Conservation (phyloP, 2,797 vertebrate species). For the Cichlasoma orientale region DNA sequence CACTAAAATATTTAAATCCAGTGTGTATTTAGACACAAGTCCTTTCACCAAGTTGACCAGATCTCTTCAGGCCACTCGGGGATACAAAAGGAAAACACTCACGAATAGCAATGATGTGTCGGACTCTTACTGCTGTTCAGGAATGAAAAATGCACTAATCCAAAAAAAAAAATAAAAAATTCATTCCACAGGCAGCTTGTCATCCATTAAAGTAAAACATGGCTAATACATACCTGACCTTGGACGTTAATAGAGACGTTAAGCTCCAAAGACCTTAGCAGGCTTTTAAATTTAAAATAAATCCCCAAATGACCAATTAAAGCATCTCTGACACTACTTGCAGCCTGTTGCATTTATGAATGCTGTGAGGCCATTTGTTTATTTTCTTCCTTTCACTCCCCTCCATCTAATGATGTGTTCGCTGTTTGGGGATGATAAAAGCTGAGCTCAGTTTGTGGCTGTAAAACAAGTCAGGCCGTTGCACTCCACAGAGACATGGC, state of each 20-base stretch:
- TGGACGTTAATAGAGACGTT: slow-evolving; percentile 22
- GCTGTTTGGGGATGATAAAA: slow-evolving; percentile 65
- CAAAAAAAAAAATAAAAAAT: slow-evolving; percentile 22
- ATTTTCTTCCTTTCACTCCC: slow-evolving; percentile 33
- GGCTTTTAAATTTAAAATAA: slow-evolving; percentile 36
- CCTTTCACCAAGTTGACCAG: slow-evolving; percentile 46
- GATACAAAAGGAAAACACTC: slow-evolving; percentile 8
- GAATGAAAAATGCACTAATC: slow-evolving; percentile 33
- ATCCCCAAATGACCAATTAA: slow-evolving; percentile 69
- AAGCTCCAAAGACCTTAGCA: slow-evolving; percentile 10
- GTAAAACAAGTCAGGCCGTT: slow-evolving; percentile 60
- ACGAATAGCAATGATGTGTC: slow-evolving; percentile 14
- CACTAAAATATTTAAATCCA: slow-evolving; percentile 66
- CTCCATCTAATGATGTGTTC: slow-evolving; percentile 59
- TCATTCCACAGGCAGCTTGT: slow-evolving; percentile 19
- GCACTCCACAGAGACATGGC: slow-evolving; percentile 58
- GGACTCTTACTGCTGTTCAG: slow-evolving; percentile 22
- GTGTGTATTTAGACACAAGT: slow-evolving; percentile 38
- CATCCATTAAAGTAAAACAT: slow-evolving; percentile 44
- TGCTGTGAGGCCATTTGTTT: slow-evolving; percentile 64
- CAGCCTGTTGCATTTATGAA: slow-evolving; percentile 57
- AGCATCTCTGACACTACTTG: slow-evolving; percentile 37
- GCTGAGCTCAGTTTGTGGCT: slow-evolving; percentile 48
- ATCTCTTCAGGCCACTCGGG: slow-evolving; percentile 19
- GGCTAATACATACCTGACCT: slow-evolving; percentile 31